These are phyloP conservation scores for Gallinago paraguaiae DNA, from an alignment of 2,113 vertebrate species.

Conservation along the genomic window DNA sequence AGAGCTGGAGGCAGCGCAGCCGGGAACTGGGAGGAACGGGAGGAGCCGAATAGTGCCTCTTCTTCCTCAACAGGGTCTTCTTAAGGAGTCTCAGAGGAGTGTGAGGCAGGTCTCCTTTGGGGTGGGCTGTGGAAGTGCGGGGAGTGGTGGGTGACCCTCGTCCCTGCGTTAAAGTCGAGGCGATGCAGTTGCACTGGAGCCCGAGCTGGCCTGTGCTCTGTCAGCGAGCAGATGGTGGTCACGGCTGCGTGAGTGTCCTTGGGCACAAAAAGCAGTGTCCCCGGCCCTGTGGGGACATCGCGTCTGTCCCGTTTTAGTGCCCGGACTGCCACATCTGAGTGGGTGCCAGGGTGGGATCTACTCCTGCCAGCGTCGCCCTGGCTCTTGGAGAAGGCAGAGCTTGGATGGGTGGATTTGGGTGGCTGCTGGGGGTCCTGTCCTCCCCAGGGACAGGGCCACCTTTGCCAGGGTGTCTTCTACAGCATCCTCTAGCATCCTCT, in stretches of 20 bases:
- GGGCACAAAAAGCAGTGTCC: background rate
- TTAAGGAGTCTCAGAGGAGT: rapidly evolving
- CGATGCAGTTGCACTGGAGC: rapidly evolving
- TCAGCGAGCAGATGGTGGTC: constrained; percentile 13
- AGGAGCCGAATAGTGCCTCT: rapidly evolving
- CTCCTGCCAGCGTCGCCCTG: rapidly evolving
- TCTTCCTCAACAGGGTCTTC: rapidly evolving
- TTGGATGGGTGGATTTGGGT: rapidly evolving
- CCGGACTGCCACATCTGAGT: rapidly evolving
- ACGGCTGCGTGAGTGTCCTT: background rate
- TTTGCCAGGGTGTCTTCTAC: background rate
- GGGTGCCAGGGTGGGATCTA: background rate
- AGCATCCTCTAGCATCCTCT: rapidly evolving
- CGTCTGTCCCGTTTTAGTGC: background rate
- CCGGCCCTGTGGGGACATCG: rapidly evolving
- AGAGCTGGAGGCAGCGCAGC: background rate
- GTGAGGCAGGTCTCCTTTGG: rapidly evolving
- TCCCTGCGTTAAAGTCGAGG: rapidly evolving
- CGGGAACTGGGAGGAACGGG: rapidly evolving
- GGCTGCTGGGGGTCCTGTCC: background rate
- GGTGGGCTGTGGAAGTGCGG: background rate
- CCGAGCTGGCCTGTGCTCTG: background rate
- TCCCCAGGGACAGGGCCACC: background rate
- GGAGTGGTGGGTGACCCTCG: background rate
- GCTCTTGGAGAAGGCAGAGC: background rate